Percentiles rank a stretch among this genome's conserved stretches.
These are phyloP conservation scores for Cyanistes caeruleus DNA, from an alignment of 2,113 vertebrate species.

Conservation along the genomic window DNA sequence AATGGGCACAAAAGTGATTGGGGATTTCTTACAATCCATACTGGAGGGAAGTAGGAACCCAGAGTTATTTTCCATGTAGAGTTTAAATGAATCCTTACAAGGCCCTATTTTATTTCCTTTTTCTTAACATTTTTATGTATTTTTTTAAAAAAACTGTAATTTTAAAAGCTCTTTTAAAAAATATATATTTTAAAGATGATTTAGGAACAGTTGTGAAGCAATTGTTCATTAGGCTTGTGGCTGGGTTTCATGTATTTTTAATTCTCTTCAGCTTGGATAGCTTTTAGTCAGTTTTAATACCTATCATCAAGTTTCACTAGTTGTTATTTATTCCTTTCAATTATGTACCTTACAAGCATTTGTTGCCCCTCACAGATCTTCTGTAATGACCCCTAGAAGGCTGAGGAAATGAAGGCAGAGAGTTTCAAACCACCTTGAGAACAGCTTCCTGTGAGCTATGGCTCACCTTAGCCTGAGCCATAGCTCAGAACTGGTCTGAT, in stretches of 20 bases:
- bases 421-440: background rate
- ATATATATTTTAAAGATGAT: background rate
- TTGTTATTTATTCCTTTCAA: background rate
- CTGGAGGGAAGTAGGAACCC: background rate
- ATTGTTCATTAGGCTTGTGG: background rate
- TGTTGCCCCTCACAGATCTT: background rate
- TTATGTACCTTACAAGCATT: background rate
- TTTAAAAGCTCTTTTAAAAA: background rate
- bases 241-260: constrained; percentile 6
- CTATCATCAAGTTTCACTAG: background rate
- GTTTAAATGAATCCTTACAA: background rate
- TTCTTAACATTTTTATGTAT: background rate
- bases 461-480: background rate
- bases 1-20: background rate
- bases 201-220: background rate
- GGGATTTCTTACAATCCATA: background rate
- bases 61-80: background rate
- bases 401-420: background rate
- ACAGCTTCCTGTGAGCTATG: background rate
- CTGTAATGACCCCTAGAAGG: background rate
- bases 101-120: background rate
- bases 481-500: background rate
- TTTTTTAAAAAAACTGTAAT: background rate
- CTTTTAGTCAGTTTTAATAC: constrained; percentile 10
- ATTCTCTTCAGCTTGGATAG: background rate